Conservation (phyloP, 2,797 vertebrate genomes). For the Chelonia mydas region DNA sequence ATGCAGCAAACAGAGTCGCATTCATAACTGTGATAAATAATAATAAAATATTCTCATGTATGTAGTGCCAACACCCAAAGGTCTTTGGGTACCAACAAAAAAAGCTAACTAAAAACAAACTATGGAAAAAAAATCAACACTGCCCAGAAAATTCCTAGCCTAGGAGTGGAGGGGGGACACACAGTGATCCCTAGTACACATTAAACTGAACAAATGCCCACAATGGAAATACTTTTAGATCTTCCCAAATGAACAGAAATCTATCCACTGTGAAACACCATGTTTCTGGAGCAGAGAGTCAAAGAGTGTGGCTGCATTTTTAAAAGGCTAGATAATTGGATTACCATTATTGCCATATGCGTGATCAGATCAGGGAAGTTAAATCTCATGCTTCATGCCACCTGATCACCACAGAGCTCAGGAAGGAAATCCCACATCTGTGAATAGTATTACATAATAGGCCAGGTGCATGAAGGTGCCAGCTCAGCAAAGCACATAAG, state of each 20-base stretch:
- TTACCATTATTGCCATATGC: accelerated
- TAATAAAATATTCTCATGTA: neutral
- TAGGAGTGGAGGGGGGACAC: neutral
- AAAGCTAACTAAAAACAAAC: neutral
- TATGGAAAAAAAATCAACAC: neutral
- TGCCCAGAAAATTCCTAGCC: neutral
- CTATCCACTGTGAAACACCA: neutral
- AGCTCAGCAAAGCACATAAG: neutral
- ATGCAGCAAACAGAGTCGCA: accelerated
- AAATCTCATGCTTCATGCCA: accelerated
- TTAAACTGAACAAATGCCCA: neutral
- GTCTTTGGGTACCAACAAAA: neutral
- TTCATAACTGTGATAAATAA: accelerated
- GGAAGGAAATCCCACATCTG: neutral
- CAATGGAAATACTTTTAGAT: neutral
- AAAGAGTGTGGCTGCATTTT: accelerated
- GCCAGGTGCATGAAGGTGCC: neutral
- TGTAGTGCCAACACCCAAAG: accelerated
- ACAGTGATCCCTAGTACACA: neutral
- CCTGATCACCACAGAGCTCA: accelerated
- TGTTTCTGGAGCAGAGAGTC: neutral
- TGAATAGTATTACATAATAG: accelerated
- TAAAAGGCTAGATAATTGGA: neutral
- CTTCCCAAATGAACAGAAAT: neutral
- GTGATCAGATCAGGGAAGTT: neutral